Evolutionary conservation across 1,140 invertebrate species (phyloP), one percentile per base, ranked within the genome.

Genomic region (Saccostrea cuccullata): DNA sequence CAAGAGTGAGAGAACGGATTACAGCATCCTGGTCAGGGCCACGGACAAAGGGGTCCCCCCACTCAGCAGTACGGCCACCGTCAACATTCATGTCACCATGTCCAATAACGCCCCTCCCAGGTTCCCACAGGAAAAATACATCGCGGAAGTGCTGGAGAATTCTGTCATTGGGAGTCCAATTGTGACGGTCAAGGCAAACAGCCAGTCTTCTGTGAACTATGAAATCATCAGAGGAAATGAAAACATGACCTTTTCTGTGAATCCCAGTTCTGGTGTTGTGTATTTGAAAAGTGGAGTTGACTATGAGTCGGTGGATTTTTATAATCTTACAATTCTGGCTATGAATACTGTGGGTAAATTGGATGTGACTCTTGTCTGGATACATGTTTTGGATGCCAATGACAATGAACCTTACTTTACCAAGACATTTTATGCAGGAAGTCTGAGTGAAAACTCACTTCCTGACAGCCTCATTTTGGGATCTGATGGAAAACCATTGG

Each of bases 51-150:
- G 98, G 15, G 96, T 96, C 20, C 97, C 97, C 13, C 96, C 97
- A 0, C 94, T 97, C 30, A 96, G 96, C 20, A 96, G 97, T 86
- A 97, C 97, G 47, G 96, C 98, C 23, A 97, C 97, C 26, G 97
- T 98, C 1, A 97, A 98, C 93, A 97, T 99, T 20, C 96, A 97
- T 93, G 96, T 99, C 13, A 98, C 97, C 0, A 97, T 98, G 96
- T 97, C 98, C 0, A 97, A 98, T 92, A 98, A 98, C 94, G 97
- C 97, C 85, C 97, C 98, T 26, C 98, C 98, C 2, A 96, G 96
- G 95, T 96, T 95, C 95, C 93, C 95, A 1, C 94, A 96, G 84
- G 94, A 95, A 15, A 96, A 97, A 91, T 96, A 97, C 85, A 96
- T 96, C 67, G 96, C 97, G 0, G 98, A 98, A 95, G 96, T 99